Percentiles rank a stretch among this genome's conserved stretches.
phyloP scores from a whole-genome alignment of 2,797 vertebrate genomes.

The Sebastes elongatus region DNA sequence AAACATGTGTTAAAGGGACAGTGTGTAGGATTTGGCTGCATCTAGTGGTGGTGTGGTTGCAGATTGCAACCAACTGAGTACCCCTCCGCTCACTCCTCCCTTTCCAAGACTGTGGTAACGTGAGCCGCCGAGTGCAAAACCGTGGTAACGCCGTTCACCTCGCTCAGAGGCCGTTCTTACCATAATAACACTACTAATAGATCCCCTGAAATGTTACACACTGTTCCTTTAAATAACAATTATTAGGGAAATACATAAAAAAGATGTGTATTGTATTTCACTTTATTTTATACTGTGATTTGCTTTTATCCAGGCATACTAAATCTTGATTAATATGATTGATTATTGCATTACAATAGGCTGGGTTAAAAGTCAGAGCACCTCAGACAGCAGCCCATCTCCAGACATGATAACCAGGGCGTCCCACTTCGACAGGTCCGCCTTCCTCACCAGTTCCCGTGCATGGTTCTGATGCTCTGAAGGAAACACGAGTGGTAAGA shows the following conservation, averaged over 20 bases:
- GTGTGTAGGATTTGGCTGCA: too few relatives aligned
- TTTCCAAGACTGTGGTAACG: too few relatives aligned
- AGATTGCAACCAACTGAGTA: too few relatives aligned
- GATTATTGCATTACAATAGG: not conserved
- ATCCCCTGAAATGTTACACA: too few relatives aligned
- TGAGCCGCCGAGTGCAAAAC: accelerated
- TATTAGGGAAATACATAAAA: not conserved
- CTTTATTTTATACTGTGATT: not conserved
- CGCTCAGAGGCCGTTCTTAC: too few relatives aligned
- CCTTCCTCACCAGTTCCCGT: slow-evolving; percentile 86
- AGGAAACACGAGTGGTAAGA: not conserved
- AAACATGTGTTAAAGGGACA: not conserved
- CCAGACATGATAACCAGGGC: slow-evolving; percentile 91
- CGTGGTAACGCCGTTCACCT: too few relatives aligned
- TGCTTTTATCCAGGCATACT: not conserved
- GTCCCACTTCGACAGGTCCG: slow-evolving; percentile 90
- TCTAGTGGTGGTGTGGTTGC: too few relatives aligned
- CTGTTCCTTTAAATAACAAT: not conserved
- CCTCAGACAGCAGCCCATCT: slow-evolving; percentile 93
- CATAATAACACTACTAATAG: accelerated
- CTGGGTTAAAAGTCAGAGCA: slow-evolving; percentile 59
- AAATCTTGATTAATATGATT: not conserved
- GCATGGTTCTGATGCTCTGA: slow-evolving; percentile 91
- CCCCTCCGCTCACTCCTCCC: too few relatives aligned
- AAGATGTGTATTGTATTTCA: too few relatives aligned